phyloP scores from a whole-genome alignment of 2,113 vertebrate species.

The Gulo gulo region DNA sequence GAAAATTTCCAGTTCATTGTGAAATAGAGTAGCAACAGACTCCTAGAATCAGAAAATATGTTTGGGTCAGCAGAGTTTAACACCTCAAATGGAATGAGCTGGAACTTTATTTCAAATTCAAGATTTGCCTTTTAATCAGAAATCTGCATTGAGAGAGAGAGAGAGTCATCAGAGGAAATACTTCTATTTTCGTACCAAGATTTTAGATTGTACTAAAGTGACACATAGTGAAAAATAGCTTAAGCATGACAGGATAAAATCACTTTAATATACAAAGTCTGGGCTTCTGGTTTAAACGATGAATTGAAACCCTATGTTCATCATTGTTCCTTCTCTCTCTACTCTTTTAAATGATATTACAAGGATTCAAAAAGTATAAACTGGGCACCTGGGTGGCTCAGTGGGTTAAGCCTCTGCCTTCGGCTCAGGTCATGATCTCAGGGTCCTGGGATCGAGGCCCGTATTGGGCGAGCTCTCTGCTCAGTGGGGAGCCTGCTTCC shows the following conservation, averaged over 20 bases:
- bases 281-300: neutral
- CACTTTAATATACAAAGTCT: slow-evolving; percentile 30
- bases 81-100: neutral
- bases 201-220: slow-evolving; percentile 38
- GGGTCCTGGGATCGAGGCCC: too few relatives aligned
- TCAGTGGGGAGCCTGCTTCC: too few relatives aligned
- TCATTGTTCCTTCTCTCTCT: neutral
- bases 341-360: neutral
- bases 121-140: slow-evolving; percentile 45
- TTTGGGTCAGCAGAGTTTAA: neutral
- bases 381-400: too few relatives aligned
- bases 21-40: neutral
- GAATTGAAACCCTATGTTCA: neutral
- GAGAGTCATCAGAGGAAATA: neutral
- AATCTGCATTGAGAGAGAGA: neutral
- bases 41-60: slow-evolving; percentile 25
- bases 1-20: neutral
- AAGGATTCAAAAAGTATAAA: neutral
- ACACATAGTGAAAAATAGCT: slow-evolving; percentile 27
- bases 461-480: too few relatives aligned
- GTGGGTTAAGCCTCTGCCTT: too few relatives aligned
- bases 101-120: slow-evolving; percentile 49
- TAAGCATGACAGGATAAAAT: slow-evolving; percentile 27
- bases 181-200: slow-evolving; percentile 30
- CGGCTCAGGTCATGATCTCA: too few relatives aligned